Conservation (phyloP, 2,797 vertebrate species). For the Octomys mimax region DNA sequence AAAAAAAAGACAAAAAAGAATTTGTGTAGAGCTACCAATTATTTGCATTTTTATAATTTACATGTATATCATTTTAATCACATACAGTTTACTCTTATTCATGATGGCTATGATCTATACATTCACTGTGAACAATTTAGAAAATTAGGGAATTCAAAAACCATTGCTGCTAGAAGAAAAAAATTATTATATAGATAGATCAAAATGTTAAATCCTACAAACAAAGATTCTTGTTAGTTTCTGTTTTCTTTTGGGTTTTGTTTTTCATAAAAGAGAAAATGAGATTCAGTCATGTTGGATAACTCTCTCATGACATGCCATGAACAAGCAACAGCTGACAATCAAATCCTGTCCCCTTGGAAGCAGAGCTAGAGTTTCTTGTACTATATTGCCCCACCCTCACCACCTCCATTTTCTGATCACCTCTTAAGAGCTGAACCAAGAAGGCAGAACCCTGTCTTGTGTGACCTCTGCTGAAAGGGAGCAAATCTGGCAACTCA, state of each 20-base stretch:
- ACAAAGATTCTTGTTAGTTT: neutral
- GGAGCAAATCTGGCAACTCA: neutral
- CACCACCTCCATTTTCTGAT: neutral
- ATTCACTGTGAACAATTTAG: neutral
- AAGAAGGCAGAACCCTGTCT: neutral
- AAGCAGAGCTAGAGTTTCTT: neutral
- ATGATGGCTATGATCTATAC: neutral
- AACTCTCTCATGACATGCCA: neutral
- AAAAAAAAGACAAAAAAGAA: neutral
- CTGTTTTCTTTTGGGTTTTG: neutral
- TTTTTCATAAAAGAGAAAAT: conserved; percentile 37
- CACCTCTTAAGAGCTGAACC: conserved; percentile 40
- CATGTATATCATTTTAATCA: neutral
- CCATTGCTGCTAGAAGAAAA: conserved; percentile 17
- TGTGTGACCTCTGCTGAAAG: conserved; percentile 14
- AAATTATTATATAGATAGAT: neutral
- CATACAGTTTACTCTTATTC: neutral
- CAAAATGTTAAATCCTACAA: conserved; percentile 50
- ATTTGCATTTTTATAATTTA: conserved; percentile 58
- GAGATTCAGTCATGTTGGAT: conserved; percentile 9
- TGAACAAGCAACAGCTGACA: neutral
- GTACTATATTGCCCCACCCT: neutral
- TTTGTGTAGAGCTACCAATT: conserved; percentile 56
- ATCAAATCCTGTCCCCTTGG: neutral
- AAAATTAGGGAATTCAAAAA: conserved; percentile 18